Evolutionary conservation across 2,888 invertebrate species (phyloP), one percentile per base, ranked within the genome.

Genomic region (Hanleya hanleyi): DNA sequence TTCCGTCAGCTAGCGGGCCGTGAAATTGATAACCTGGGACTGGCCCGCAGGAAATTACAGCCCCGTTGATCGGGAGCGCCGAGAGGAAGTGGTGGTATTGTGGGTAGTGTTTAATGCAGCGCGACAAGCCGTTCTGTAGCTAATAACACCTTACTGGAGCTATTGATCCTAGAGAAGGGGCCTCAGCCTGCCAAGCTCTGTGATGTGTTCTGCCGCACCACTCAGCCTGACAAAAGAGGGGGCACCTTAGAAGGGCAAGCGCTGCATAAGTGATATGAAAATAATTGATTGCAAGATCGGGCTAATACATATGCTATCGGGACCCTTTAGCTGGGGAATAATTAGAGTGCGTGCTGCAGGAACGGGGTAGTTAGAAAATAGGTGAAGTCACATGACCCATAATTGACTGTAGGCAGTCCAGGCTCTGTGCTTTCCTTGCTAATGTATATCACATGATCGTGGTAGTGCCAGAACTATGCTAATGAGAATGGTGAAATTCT

Each of bases 41-140:
- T 26, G 2, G 9, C 22, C 29, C 12, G 32, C 29, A 57, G 57
- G 57, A 57, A 57, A 57, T 57, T 57, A 57, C 57, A 4, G 57
- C 26, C 57, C 26, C 26, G 29, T 32, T 22, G 26, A 29, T 29
- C 57, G 57, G 2, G 57, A 32, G 12, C 22, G 26, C 26, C 57
- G 15, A 57, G 26, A 57, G 57, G 57, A 57, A 57, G 57, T 57
- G 57, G 12, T 57, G 32, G 57, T 57, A 57, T 57, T 57, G 57
- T 57, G 57, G 57, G 57, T 57, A 57, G 57, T 29, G 57, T 26
- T 57, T 57, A 57, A 57, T 57, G 57, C 26, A 26, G 22, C 26
- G 57, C 29, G 57, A 57, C 57, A 57, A n/a, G 57, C 7, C 22
- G 57, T 32, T 57, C 57, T 29, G 29, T 26, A 29, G 57, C 57